A percentile compares a stretch with the other conserved stretches of the same genome.
Evolutionary conservation across 2,113 vertebrate genomes (phyloP).

Genomic region (Orthochromis malagaraziensis): DNA sequence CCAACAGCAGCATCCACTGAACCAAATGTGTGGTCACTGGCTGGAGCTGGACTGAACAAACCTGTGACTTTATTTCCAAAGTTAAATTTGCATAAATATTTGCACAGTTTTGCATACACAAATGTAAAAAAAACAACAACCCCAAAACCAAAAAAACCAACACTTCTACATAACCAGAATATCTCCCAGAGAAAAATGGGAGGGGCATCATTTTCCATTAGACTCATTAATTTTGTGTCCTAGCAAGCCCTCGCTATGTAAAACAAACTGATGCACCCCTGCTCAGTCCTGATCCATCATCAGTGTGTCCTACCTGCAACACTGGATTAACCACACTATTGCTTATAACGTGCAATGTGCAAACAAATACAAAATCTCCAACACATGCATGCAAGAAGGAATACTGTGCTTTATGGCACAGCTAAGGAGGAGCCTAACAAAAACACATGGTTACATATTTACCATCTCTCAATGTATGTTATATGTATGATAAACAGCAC

Average conservation of each 20-base stretch:
- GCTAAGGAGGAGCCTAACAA: neutral
- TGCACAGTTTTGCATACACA: neutral
- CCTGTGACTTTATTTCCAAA: neutral
- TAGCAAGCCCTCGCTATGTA: neutral
- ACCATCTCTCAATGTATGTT: neutral
- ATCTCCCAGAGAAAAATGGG: neutral
- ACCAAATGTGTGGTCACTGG: conserved; percentile 71
- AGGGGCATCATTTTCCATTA: neutral
- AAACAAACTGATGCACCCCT: neutral
- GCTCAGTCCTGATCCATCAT: neutral
- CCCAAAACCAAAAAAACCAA: neutral
- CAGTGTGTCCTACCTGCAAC: neutral
- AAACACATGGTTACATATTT: neutral
- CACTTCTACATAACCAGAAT: neutral
- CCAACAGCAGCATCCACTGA: neutral
- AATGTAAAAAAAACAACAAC: neutral
- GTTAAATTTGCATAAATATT: neutral
- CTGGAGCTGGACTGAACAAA: conserved; percentile 73
- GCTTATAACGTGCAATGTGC: neutral
- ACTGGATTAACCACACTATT: neutral
- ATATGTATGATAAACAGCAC: neutral
- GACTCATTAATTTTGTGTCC: neutral
- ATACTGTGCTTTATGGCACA: neutral
- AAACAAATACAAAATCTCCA: neutral
- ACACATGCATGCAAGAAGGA: neutral